These are phyloP conservation scores for Epicauta chinensis DNA, from an alignment of 1,140 invertebrate species.

Conservation along the genomic window DNA sequence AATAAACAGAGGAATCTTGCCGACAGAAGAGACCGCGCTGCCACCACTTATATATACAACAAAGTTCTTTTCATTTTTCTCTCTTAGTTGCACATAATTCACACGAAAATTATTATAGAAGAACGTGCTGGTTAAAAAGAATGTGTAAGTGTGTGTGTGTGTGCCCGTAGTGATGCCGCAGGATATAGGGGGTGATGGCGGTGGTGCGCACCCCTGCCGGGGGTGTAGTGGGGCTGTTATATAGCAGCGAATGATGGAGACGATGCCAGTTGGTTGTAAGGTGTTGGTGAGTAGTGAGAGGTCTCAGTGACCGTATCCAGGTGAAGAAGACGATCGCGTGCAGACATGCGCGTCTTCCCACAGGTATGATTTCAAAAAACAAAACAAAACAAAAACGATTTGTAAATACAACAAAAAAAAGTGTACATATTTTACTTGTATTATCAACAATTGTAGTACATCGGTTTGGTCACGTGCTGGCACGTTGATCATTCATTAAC, in stretches of 20 bases:
- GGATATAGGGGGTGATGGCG: conserved; percentile 1
- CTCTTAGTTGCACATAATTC: no score
- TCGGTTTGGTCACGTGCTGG: no score
- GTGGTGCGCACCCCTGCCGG: conserved; percentile 14
- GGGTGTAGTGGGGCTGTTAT: conserved; percentile 16
- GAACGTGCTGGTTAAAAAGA: no score
- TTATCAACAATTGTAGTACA: no score
- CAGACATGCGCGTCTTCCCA: conserved; percentile 12
- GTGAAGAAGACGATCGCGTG: conserved; percentile 9
- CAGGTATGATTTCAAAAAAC: conserved; percentile 1
- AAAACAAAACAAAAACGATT: no score
- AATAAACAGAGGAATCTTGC: conserved; percentile 22
- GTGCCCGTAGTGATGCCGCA: no score
- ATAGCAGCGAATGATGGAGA: conserved; percentile 11
- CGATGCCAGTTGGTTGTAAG: conserved; percentile 4
- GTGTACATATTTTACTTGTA: no score
- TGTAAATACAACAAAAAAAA: no score
- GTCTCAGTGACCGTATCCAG: conserved; percentile 7
- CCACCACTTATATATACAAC: no score
- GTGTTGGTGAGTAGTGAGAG: conserved; percentile 5
- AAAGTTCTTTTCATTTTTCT: conserved; percentile 16
- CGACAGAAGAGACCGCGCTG: conserved; percentile 21
- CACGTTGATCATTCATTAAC: no score
- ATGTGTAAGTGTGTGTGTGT: no score
- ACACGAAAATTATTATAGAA: no score